A percentile compares a stretch with the other conserved stretches of the same genome.
Conservation (phyloP, 1,140 invertebrate genomes). For the Drosophila mauritiana region DNA sequence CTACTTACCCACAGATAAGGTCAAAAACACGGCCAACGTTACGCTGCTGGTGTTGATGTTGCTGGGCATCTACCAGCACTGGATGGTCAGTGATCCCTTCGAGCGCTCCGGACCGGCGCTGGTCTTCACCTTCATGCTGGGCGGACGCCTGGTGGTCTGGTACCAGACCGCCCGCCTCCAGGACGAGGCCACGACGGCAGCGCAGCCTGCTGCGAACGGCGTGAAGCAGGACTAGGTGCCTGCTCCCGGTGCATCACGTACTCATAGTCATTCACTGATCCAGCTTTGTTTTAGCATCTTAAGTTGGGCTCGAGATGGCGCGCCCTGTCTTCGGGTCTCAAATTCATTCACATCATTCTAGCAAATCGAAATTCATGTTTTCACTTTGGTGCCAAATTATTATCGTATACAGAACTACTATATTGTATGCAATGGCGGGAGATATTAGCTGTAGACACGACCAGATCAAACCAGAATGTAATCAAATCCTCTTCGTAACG, state of each 20-base stretch:
- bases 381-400: constrained; percentile 73
- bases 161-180: constrained; percentile 86
- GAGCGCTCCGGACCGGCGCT: constrained; percentile 96
- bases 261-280: constrained; percentile 55
- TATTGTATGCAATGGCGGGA: constrained; percentile 48
- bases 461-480: constrained; percentile 33
- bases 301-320: constrained; percentile 46
- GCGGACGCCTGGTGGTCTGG: constrained; percentile 93
- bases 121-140: constrained; percentile 98
- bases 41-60: constrained; percentile 93
- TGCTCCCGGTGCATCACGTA: constrained; percentile 13
- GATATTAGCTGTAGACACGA: constrained; percentile 48
- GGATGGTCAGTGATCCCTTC: constrained; percentile 96
- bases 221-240: constrained; percentile 87
- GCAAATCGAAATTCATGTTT: constrained; percentile 60
- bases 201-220: constrained; percentile 87
- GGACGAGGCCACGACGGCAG: constrained; percentile 85
- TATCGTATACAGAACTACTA: constrained; percentile 50
- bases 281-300: constrained; percentile 75
- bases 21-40: constrained; percentile 95
- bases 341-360: constrained; percentile 44
- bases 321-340: constrained; percentile 27
- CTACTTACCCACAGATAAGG: constrained; percentile 88
- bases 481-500: constrained; percentile 44
- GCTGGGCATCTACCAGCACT: constrained; percentile 96